These are phyloP conservation scores for Phrynosoma platyrhinos DNA, from an alignment of 2,113 vertebrate species.

Conservation along the genomic window DNA sequence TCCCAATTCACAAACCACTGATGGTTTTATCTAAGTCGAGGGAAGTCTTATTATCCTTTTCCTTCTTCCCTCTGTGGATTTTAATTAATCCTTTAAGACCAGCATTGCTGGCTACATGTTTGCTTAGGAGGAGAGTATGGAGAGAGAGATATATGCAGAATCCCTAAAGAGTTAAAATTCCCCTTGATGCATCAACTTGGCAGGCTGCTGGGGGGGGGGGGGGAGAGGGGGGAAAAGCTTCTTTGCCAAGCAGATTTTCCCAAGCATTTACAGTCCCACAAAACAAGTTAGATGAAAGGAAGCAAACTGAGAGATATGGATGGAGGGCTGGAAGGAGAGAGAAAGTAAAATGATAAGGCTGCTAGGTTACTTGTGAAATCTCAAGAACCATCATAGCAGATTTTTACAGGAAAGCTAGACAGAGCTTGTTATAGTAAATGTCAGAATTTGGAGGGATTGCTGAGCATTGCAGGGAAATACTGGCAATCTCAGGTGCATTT, in stretches of 20 bases:
- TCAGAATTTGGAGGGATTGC: neutral
- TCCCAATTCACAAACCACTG: conserved; percentile 30
- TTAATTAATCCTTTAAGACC: conserved; percentile 29
- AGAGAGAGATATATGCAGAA: neutral
- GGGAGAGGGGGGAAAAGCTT: neutral
- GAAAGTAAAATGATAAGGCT: neutral
- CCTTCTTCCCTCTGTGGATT: conserved; percentile 25
- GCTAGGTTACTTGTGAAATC: neutral
- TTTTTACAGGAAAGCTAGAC: neutral
- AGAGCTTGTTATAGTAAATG: neutral
- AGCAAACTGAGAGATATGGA: neutral
- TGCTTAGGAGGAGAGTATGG: conserved; percentile 12
- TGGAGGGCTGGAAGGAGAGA: neutral
- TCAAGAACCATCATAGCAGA: neutral
- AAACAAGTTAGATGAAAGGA: conserved; percentile 29
- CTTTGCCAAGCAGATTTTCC: conserved; percentile 25
- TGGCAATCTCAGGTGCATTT: neutral
- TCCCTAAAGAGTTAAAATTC: conserved; percentile 10
- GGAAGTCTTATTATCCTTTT: conserved; percentile 18
- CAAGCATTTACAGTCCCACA: neutral
- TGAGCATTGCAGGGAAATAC: neutral
- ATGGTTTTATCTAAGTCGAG: conserved; percentile 21
- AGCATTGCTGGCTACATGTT: neutral
- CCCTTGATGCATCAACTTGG: neutral
- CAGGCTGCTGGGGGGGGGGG: neutral